These are phyloP conservation scores for Globicephala melas DNA, from an alignment of 2,113 vertebrate genomes.

Conservation along the genomic window DNA sequence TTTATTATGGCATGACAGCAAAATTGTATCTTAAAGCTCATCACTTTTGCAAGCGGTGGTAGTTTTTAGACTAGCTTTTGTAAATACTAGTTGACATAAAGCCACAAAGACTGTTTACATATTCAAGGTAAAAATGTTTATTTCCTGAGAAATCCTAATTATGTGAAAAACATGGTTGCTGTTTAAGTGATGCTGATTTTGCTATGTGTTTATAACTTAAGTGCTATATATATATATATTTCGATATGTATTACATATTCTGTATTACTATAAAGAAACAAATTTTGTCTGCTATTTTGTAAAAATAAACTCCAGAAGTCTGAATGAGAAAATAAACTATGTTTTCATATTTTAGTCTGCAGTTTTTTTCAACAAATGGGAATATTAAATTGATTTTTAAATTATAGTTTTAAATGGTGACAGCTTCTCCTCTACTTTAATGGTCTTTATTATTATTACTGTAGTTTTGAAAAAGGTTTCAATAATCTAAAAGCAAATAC, in stretches of 20 bases:
- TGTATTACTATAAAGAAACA: constrained; percentile 68
- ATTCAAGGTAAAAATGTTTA: constrained; percentile 72
- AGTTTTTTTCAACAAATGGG: constrained; percentile 65
- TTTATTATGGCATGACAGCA: constrained; percentile 80
- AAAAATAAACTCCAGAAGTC: constrained; percentile 61
- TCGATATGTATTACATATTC: constrained; percentile 52
- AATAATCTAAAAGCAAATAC: constrained; percentile 17
- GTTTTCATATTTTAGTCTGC: constrained; percentile 74
- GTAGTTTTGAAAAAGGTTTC: background rate
- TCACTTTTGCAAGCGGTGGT: constrained; percentile 74
- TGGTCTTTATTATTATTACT: background rate
- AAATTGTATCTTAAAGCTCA: constrained; percentile 74
- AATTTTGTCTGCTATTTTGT: constrained; percentile 73
- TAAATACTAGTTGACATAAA: constrained; percentile 75
- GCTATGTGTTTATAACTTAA: constrained; percentile 73
- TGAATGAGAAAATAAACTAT: constrained; percentile 71
- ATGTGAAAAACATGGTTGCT: constrained; percentile 57
- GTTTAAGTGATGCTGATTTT: constrained; percentile 65
- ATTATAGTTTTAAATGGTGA: constrained; percentile 59
- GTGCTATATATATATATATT: constrained; percentile 65
- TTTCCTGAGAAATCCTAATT: constrained; percentile 63
- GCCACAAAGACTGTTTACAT: constrained; percentile 73
- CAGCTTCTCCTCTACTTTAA: background rate
- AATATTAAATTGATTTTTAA: constrained; percentile 50
- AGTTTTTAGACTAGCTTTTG: constrained; percentile 78